Evolutionary conservation across 2,113 vertebrate genomes (phyloP).

Genomic region (Nannobrachium achirus): DNA sequence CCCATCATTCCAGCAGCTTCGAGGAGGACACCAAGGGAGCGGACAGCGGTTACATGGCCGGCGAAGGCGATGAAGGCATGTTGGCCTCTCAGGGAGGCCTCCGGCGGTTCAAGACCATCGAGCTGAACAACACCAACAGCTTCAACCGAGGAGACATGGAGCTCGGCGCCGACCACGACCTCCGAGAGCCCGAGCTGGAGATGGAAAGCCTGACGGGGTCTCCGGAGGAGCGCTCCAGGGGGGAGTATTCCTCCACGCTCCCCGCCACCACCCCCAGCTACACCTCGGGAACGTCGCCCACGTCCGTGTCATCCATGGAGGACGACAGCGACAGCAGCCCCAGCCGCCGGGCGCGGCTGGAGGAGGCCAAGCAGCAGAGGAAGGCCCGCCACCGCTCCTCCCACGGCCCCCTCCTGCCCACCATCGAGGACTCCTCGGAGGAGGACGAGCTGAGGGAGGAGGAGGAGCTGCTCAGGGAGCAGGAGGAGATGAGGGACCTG

Average conservation of each 20-base stretch:
- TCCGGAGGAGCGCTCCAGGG: constrained; percentile 93
- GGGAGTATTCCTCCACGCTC: constrained; percentile 95
- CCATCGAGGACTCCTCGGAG: constrained; percentile 97
- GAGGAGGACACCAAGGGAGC: constrained; percentile 86
- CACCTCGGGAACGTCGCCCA: constrained; percentile 95
- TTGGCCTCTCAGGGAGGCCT: constrained; percentile 89
- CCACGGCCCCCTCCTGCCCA: constrained; percentile 94
- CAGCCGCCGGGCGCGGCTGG: constrained; percentile 92
- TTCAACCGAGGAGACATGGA: constrained; percentile 91
- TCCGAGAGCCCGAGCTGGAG: constrained; percentile 93
- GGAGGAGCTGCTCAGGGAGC: constrained; percentile 94
- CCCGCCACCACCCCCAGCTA: constrained; percentile 96
- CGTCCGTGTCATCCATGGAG: constrained; percentile 96
- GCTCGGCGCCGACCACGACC: constrained; percentile 85
- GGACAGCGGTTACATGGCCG: constrained; percentile 69
- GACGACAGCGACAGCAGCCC: constrained; percentile 99
- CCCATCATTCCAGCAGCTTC: constrained; percentile 86
- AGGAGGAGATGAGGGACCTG: constrained; percentile 98
- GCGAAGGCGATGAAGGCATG: constrained; percentile 75
- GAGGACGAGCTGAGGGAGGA: constrained; percentile 97
- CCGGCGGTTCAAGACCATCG: constrained; percentile 96
- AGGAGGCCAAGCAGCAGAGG: constrained; percentile 97
- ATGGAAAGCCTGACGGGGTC: constrained; percentile 99
- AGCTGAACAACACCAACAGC: constrained; percentile 92
- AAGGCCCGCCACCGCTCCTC: constrained; percentile 96